Evolutionary conservation across 2,113 vertebrate genomes (phyloP).

Genomic region (Oxygymnocypris stewartii): DNA sequence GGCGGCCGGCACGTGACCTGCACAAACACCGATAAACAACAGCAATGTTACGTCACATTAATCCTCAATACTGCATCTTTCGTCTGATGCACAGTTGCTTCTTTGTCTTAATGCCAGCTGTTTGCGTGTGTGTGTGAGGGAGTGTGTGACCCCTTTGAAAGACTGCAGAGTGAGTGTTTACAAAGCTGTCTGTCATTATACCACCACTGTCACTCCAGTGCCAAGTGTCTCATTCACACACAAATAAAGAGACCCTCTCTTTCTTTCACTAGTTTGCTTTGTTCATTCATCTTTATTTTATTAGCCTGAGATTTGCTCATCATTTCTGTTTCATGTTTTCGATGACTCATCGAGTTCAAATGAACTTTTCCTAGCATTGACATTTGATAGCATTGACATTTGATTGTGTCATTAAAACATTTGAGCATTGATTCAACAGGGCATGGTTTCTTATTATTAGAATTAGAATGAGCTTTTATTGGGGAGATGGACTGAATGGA

Average conservation of each 20-base stretch:
- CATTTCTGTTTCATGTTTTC: background rate
- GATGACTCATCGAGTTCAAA: background rate
- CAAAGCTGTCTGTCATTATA: conserved; percentile 65
- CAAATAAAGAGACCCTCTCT: conserved; percentile 47
- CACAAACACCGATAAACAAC: background rate
- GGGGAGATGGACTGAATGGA: background rate
- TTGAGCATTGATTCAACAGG: background rate
- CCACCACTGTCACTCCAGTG: conserved; percentile 69
- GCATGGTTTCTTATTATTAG: background rate
- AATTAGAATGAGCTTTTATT: background rate
- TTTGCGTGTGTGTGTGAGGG: conserved; percentile 33
- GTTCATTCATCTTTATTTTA: conserved; percentile 7
- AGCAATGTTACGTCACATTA: conserved; percentile 24
- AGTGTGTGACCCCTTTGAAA: conserved; percentile 33
- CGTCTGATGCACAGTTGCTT: conserved; percentile 32
- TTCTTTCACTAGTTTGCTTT: conserved; percentile 20
- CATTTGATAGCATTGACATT: background rate
- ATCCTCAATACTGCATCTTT: conserved; percentile 16
- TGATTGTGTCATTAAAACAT: background rate
- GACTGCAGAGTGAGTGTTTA: conserved; percentile 55
- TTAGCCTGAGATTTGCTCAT: conserved; percentile 5
- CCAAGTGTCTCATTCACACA: conserved; percentile 55
- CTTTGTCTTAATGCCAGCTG: conserved; percentile 36
- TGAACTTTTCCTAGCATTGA: background rate
- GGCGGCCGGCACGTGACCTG: background rate